A percentile compares a stretch with the other conserved stretches of the same genome.
These are phyloP conservation scores for Aratinga solstitialis DNA, from an alignment of 2,797 vertebrate genomes.

Conservation along the genomic window DNA sequence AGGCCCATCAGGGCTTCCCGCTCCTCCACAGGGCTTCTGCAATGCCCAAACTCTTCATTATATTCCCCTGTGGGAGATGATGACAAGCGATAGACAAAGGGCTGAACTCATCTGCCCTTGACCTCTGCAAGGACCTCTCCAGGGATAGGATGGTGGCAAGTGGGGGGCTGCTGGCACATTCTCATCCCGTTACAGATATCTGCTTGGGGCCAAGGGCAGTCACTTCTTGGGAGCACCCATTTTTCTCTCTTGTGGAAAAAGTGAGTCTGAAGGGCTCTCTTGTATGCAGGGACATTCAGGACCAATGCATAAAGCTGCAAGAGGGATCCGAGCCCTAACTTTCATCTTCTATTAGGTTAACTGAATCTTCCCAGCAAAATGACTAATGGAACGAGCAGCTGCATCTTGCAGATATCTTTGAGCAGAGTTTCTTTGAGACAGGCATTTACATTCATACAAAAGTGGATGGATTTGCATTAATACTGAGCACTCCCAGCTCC, in stretches of 20 bases:
- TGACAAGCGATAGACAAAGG: accelerated
- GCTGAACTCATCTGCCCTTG: accelerated
- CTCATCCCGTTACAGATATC: background rate
- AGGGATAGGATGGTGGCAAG: background rate
- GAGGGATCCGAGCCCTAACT: background rate
- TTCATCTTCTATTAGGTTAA: background rate
- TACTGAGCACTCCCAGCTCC: background rate
- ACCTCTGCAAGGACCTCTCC: background rate
- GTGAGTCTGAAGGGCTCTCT: background rate
- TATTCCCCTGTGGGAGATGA: background rate
- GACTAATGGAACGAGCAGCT: background rate
- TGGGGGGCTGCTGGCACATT: background rate
- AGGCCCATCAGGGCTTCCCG: background rate
- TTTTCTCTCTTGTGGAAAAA: background rate
- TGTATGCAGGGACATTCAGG: background rate
- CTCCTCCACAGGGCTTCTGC: background rate
- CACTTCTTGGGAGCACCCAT: accelerated
- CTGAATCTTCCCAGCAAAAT: background rate
- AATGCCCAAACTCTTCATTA: background rate
- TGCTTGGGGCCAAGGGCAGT: background rate
- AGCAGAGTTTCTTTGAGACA: background rate
- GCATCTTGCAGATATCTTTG: background rate
- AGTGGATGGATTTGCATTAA: background rate
- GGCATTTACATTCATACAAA: background rate
- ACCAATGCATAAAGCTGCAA: background rate